These are phyloP conservation scores for Oreonectes daqikongensis DNA, from an alignment of 2,797 vertebrate genomes.

Conservation along the genomic window DNA sequence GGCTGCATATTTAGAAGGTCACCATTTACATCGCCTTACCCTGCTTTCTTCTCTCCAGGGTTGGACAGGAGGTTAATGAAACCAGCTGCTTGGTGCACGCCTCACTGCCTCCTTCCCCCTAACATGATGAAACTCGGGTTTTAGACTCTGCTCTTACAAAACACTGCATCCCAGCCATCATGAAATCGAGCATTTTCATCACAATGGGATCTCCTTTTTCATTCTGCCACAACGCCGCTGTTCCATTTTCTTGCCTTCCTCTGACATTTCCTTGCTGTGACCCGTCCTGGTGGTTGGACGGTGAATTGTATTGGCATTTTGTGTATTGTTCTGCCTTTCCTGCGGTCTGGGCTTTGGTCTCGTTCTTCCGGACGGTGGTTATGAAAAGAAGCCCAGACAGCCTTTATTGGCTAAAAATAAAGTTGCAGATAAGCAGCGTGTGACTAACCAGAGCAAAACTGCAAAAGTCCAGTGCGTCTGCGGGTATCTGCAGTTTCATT, in stretches of 20 bases:
- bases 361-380: slow-evolving; percentile 39
- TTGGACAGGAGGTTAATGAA: slow-evolving; percentile 82
- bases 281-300: not conserved
- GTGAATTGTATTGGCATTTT: slow-evolving; percentile 35
- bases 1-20: slow-evolving; percentile 76
- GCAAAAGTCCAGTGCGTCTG: slow-evolving; percentile 49
- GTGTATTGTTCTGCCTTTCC: slow-evolving; percentile 22
- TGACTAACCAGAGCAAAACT: not conserved
- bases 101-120: slow-evolving; percentile 65
- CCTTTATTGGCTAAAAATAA: slow-evolving; percentile 10
- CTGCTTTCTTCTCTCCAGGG: slow-evolving; percentile 65
- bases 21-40: slow-evolving; percentile 69
- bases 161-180: slow-evolving; percentile 41
- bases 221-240: too few species aligned
- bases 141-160: slow-evolving; percentile 55
- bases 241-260: slow-evolving; percentile 28
- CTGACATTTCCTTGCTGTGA: slow-evolving; percentile 48
- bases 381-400: slow-evolving; percentile 44
- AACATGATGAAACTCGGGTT: slow-evolving; percentile 66
- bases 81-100: slow-evolving; percentile 79
- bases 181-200: slow-evolving; percentile 51
- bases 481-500: slow-evolving; percentile 62
- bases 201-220: slow-evolving; percentile 42
- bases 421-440: not conserved
- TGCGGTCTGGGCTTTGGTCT: slow-evolving; percentile 13